Evolutionary conservation across 2,888 invertebrate genomes (phyloP), one percentile per base, ranked within the genome.

Genomic region (Eilema sororculum): DNA sequence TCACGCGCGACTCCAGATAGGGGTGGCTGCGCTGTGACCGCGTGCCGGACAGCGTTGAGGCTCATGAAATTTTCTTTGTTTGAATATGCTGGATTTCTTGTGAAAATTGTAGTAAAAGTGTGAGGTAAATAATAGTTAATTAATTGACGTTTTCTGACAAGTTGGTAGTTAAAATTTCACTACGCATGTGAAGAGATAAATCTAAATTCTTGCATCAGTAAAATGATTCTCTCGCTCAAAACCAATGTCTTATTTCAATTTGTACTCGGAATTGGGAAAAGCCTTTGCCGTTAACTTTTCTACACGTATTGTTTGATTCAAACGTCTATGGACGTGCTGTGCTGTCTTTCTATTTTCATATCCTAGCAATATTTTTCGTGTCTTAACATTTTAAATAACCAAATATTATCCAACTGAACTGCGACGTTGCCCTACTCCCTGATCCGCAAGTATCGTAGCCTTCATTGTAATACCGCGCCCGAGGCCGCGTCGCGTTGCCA

Each of bases 401-500:
- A 37, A 37, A 37, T 37, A 25, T 52, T 60, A 22, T 16, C 5
- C 2, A 16, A 28, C 28, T 41, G 75, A 82, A 74, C 73, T 64
- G 20, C 67, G 41, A 78, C 81, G 75, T 74, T 78, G 25, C 79
- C 75, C 80, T 67, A 74, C 76, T 84, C 85, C 78, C 78, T 78
- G 83, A 84, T 86, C 82, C 82, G 83, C 85, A 87, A 87, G 86
- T 85, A 86, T 87, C 86, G 89, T 85, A 84, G 87, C 88, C 89
- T 90, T 90, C 90, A 89, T 90, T 92, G 91, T 91, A 89, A 89
- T 89, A 88, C 89, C 86, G 89, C 87, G 90, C 91, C 88, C 87
- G 92, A 89, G 93, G 93, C 91, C 91, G 93, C 94, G 94, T 91
- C 93, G 86, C 92, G 94, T 94, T 84, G 90, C 90, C 91, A 91